Evolutionary conservation across 23 tunicate genomes (phyloP), one percentile per base, ranked within the genome.

Genomic region (Halocynthia aurantium): DNA sequence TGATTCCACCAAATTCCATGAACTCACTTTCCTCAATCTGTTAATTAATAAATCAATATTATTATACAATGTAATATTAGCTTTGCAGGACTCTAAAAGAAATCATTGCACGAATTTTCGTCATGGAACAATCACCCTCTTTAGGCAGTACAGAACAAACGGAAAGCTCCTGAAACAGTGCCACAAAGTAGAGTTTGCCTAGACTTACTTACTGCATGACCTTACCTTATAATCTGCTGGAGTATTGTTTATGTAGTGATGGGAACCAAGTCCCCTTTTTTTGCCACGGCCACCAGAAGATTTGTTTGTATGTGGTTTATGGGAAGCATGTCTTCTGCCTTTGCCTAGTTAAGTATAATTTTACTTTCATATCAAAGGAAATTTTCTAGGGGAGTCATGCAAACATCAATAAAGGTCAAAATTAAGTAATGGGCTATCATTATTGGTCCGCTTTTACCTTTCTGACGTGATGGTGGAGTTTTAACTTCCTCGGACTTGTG

Each of bases 181-280:
- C 44, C 44, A 1, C 44, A 31, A 31, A 31, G 44, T 31, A 31
- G 44, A 31, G 44, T 31, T 31, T 31, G 44, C n/a, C n/a, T n/a
- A n/a, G n/a, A 4, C 44, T 31, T 31, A 31, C 44, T 31, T 0
- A 31, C 44, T 4, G 44, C 44, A 15, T 12, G 22, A 19, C 53
- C 68, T 9, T 20, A 92, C 98, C 84, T 86, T 86, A 74, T 61
- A 92, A 62, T 92, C 98, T 21, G 77, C 88, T 55, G 98, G 98
- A 66, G 92, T 92, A 61, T 86, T 86, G 65, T 77, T 69, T 7
- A 92, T 63, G 52, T 92, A 84, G 22, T 86, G 90, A 78, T 92
- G 98, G 49, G 84, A 73, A 9, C 92, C 93, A 57, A 92, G 78
- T 7, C 96, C 96, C 8, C 64, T 22, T 0, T 55, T 65, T 54